A percentile compares a stretch with the other conserved stretches of the same genome.
Conservation (phyloP, 2,113 vertebrate genomes). For the Pica pica region DNA sequence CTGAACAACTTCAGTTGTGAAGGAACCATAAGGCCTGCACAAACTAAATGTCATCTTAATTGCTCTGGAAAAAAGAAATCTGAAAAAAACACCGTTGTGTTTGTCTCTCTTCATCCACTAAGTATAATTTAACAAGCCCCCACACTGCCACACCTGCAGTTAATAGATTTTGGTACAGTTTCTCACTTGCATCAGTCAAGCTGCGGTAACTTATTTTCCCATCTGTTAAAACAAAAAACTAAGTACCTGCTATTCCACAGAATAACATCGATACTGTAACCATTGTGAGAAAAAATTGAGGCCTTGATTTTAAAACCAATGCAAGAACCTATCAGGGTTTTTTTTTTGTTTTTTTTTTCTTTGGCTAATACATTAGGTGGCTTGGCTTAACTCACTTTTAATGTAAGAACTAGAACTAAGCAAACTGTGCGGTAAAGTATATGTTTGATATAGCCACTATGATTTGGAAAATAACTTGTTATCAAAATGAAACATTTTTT, state of each 20-base stretch:
- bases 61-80: background rate
- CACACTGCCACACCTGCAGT: background rate
- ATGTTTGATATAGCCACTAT: background rate
- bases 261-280: background rate
- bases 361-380: rapidly evolving
- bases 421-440: background rate
- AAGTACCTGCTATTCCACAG: background rate
- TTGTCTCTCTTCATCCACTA: background rate
- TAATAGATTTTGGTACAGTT: background rate
- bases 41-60: background rate
- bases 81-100: background rate
- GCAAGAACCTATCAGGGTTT: background rate
- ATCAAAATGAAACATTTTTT: background rate
- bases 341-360: background rate
- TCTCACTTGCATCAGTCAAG: background rate
- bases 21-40: background rate
- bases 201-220: background rate
- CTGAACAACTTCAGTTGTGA: background rate
- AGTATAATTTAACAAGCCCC: background rate
- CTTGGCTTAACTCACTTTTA: background rate
- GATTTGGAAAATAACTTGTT: background rate
- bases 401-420: background rate
- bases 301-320: background rate
- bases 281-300: background rate
- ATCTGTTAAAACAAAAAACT: background rate